A percentile compares a stretch with the other conserved stretches of the same genome.
Evolutionary conservation across 2,888 invertebrate genomes (phyloP).

Genomic region (Cephus sareptanus): DNA sequence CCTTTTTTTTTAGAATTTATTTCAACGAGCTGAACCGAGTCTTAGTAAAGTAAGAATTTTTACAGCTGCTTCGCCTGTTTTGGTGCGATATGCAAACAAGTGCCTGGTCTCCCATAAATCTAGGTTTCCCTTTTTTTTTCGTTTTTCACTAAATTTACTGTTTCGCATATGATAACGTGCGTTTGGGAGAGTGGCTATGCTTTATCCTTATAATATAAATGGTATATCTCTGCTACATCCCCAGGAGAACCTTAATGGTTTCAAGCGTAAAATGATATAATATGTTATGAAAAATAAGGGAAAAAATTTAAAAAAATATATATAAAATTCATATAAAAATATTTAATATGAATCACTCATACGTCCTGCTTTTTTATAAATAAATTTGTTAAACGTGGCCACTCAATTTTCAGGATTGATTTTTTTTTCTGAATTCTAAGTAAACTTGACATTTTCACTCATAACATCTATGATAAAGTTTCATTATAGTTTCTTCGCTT

Average conservation of each 20-base stretch:
- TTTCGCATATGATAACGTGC: not conserved
- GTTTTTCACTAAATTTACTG: not conserved
- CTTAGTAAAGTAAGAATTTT: not conserved
- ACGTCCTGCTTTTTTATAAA: not conserved
- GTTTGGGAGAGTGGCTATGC: not conserved
- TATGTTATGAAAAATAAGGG: not conserved
- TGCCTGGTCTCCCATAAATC: not conserved
- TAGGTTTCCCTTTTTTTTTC: not conserved
- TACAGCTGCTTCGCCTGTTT: not conserved
- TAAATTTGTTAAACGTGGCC: not conserved
- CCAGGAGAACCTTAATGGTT: not conserved
- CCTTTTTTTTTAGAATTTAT: not conserved
- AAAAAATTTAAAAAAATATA: not conserved
- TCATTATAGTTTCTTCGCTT: not conserved
- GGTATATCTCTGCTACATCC: not conserved
- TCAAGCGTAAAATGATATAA: not conserved
- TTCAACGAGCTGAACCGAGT: not conserved
- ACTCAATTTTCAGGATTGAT: not conserved
- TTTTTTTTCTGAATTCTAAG: not conserved
- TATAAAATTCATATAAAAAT: not conserved
- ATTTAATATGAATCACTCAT: not conserved
- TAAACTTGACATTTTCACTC: not conserved
- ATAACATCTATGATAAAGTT: not conserved
- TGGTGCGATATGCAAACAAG: not conserved
- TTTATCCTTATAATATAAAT: not conserved